Evolutionary conservation across 2,113 vertebrate species (phyloP).

Genomic region (Halcyon senegalensis): DNA sequence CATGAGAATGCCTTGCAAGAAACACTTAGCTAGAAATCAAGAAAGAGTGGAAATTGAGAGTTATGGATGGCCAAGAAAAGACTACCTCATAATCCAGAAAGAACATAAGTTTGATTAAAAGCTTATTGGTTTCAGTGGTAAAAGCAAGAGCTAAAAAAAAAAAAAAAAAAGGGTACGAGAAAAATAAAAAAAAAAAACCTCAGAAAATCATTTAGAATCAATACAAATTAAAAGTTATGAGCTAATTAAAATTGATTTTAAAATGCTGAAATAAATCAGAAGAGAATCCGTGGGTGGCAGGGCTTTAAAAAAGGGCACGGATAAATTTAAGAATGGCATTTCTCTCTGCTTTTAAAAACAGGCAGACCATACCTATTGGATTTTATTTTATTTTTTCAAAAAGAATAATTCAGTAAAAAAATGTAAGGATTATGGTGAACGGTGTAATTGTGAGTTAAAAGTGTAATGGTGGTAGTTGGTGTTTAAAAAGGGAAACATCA

Average conservation of each 20-base stretch:
- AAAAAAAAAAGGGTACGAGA: not conserved
- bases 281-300: not conserved
- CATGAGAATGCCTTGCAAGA: not conserved
- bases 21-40: not conserved
- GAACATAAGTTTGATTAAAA: not conserved
- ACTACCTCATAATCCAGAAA: not conserved
- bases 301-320: not conserved
- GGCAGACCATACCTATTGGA: not conserved
- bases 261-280: not conserved
- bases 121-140: not conserved
- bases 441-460: not conserved
- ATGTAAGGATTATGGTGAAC: not conserved
- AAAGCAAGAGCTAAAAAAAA: not conserved
- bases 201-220: not conserved
- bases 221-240: not conserved
- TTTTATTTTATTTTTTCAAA: not conserved
- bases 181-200: not conserved
- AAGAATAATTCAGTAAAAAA: not conserved
- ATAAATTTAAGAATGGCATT: not conserved
- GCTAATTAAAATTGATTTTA: not conserved
- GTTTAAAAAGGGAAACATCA: not conserved
- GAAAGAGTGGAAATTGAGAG: not conserved
- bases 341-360: not conserved
- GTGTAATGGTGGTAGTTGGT: not conserved
- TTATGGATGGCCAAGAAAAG: not conserved